These are phyloP conservation scores for Acanthacorydalis orientalis DNA, from an alignment of 2,888 invertebrate genomes.

Conservation along the genomic window DNA sequence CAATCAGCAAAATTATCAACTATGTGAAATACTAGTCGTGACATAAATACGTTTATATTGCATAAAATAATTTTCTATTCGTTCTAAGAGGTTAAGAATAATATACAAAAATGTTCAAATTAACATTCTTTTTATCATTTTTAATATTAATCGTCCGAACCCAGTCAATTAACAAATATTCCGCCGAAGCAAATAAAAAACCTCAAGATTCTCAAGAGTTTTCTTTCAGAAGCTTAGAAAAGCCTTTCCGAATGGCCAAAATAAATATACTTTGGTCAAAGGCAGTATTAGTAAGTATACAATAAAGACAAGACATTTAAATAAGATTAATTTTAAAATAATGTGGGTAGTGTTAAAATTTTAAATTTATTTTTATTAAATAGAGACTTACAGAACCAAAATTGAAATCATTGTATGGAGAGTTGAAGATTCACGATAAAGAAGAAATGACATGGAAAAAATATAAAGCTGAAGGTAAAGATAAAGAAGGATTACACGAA, in stretches of 20 bases:
- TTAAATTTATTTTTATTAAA: constrained; percentile 12
- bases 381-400: constrained; percentile 71
- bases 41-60: neutral
- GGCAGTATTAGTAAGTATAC: constrained; percentile 59
- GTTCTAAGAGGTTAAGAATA: neutral
- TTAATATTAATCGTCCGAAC: neutral
- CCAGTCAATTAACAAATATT: constrained; percentile 44
- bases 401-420: constrained; percentile 71
- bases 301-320: no score
- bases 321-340: no score
- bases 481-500: constrained; percentile 74
- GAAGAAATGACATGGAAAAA: constrained; percentile 76
- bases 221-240: constrained; percentile 51
- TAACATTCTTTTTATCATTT: neutral
- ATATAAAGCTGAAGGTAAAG: constrained; percentile 63
- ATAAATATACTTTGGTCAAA: constrained; percentile 79
- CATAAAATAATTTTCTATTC: neutral
- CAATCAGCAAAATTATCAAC: no score
- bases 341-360: neutral
- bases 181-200: constrained; percentile 29
- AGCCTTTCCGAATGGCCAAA: constrained; percentile 82
- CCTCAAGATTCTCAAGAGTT: constrained; percentile 19
- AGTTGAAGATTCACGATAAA: constrained; percentile 83
- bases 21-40: no score
- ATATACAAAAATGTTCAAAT: neutral